Percentiles rank a stretch among this genome's conserved stretches.
Evolutionary conservation across 2,797 vertebrate genomes (phyloP).

Genomic region (Eulemur mongoz): DNA sequence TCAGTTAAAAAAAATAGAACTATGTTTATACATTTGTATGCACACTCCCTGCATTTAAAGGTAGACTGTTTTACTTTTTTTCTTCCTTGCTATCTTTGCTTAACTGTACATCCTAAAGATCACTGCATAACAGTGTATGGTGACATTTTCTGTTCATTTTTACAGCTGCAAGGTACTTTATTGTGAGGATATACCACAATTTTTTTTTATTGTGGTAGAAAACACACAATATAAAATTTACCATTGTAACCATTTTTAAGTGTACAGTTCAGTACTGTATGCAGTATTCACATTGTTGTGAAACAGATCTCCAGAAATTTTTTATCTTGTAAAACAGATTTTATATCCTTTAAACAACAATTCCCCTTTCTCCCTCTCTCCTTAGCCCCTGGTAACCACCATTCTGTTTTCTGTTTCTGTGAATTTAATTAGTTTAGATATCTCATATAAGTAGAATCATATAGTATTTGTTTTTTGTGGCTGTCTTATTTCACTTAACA

Average conservation of each 20-base stretch:
- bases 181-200: neutral
- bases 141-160: neutral
- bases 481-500: neutral
- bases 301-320: neutral
- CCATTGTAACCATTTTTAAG: neutral
- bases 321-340: slow-evolving; percentile 32
- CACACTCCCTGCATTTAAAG: neutral
- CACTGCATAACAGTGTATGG: neutral
- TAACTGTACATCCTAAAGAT: neutral
- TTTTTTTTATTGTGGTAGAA: neutral
- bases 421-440: neutral
- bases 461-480: neutral
- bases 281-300: slow-evolving; percentile 6
- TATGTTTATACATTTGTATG: neutral
- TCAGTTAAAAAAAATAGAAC: neutral
- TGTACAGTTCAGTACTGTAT: neutral
- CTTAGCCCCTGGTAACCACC: neutral
- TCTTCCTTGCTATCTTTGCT: neutral
- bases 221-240: neutral
- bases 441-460: neutral
- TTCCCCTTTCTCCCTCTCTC: neutral
- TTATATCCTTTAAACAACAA: neutral
- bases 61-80: neutral
- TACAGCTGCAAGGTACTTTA: neutral
- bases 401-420: slow-evolving; percentile 14